Conservation (phyloP, 2,888 invertebrate genomes). For the Torymus aiolomorphi region DNA sequence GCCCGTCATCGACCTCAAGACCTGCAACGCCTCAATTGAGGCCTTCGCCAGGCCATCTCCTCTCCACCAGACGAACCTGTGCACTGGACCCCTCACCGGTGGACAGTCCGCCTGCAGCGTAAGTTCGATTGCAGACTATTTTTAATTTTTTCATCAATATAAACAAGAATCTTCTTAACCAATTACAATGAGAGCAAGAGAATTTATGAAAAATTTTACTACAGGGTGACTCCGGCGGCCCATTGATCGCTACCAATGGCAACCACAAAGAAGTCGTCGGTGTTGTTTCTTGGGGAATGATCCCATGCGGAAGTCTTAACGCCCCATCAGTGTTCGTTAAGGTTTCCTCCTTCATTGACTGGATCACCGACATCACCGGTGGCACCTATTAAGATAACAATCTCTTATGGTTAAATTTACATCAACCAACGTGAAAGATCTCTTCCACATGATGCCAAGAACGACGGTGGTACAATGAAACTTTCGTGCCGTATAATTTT, state of each 20-base stretch:
- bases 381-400: no score
- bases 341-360: slow-evolving; percentile 73
- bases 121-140: slow-evolving; percentile 15
- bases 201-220: slow-evolving; percentile 44
- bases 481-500: no score
- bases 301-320: slow-evolving; percentile 74
- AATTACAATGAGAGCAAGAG: no score
- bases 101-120: slow-evolving; percentile 55
- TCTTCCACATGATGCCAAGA: slow-evolving; percentile 62
- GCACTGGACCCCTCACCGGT: slow-evolving; percentile 63
- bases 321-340: slow-evolving; percentile 75
- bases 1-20: slow-evolving; percentile 64
- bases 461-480: no score
- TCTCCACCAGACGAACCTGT: slow-evolving; percentile 63
- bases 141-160: neutral
- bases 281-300: slow-evolving; percentile 77
- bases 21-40: slow-evolving; percentile 62
- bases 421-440: neutral
- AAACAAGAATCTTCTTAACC: no score
- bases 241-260: slow-evolving; percentile 77
- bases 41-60: neutral
- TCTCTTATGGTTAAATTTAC: no score
- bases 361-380: slow-evolving; percentile 64
- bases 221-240: slow-evolving; percentile 79
- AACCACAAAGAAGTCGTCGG: slow-evolving; percentile 81